Percentiles rank a stretch among this genome's conserved stretches.
These are phyloP conservation scores for Leptobrachium leishanense DNA, from an alignment of 2,113 vertebrate genomes.

Conservation along the genomic window DNA sequence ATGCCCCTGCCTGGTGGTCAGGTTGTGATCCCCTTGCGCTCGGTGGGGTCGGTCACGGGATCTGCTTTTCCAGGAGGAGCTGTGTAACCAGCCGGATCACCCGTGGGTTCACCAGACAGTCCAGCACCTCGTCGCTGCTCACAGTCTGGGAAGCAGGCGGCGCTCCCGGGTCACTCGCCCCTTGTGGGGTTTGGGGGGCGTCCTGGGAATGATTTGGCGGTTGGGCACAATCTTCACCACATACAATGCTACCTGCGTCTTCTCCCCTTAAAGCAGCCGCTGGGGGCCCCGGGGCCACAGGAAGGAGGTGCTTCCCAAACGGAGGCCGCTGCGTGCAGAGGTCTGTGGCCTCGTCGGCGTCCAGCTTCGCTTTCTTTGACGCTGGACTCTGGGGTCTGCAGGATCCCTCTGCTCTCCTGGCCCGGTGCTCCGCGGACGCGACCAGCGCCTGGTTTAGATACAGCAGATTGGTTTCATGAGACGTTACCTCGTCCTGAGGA, in stretches of 20 bases:
- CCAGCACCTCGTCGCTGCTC: constrained; percentile 86
- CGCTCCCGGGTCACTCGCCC: constrained; percentile 43
- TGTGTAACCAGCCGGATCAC: constrained; percentile 74
- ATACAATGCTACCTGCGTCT: too few species aligned
- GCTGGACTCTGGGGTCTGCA: neutral
- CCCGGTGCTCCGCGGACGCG: constrained; percentile 61
- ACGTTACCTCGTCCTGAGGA: constrained; percentile 74
- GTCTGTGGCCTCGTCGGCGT: neutral
- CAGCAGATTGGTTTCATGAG: constrained; percentile 82
- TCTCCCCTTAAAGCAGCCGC: too few species aligned
- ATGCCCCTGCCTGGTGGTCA: neutral
- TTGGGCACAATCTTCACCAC: neutral
- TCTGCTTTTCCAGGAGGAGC: constrained; percentile 75
- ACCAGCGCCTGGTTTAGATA: constrained; percentile 81
- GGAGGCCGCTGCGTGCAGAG: constrained; percentile 44
- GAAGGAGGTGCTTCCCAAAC: constrained; percentile 78
- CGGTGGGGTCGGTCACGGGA: constrained; percentile 40
- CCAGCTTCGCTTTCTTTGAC: too few species aligned
- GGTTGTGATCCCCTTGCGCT: too few species aligned
- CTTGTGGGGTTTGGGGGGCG: neutral
- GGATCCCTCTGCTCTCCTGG: neutral
- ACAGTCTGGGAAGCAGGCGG: constrained; percentile 54
- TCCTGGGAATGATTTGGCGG: neutral
- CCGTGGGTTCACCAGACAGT: constrained; percentile 84
- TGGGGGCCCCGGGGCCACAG: constrained; percentile 59